Base-by-base conservation (phyloP, 2,797 vertebrate species). In the Ispidina lecontei region DNA sequence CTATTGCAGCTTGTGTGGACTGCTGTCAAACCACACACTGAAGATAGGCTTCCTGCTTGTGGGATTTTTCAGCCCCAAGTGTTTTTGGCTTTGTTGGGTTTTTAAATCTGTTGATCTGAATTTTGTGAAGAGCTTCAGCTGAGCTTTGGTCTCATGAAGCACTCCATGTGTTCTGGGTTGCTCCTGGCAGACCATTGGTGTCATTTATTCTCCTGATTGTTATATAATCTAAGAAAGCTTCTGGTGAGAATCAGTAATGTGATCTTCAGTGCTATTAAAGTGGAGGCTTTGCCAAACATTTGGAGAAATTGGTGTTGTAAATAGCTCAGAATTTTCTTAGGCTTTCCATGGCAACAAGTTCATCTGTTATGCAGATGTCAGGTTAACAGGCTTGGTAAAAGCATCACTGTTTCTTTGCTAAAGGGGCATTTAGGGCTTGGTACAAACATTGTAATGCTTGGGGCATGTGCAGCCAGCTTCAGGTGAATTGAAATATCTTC, bases 311-410 rank as follows among this genome's bases (percentile, higher is more conserved):
- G 43, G 14, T 73, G 74, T 89, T 95, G 94, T 93, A 96, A 96
- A 94, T 94, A 94, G 81, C 90, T 65, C 65, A 51, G 81, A 91
- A 81, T 93, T 91, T 94, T 90, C 75, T 41, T 91, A 47, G 0
- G 1, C 49, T 95, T 96, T 83, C 91, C 94, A 94, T 96, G 93
- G 94, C 90, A 94, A 94, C 94, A 90, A 87, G 63, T 93, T 94
- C n/a, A 79, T 96, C 75, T 85, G 72, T 90, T 93, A 87, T 39
- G 91, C 84, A 90, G 77, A 94, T 89, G 69, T 70, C 82, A 88
- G 0, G 1, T 62, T 74, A 52, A 29, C 64, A 44, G 51, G 35
- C 68, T 74, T 14, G 90, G 79, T 70, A 73, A 84, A 60, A 51
- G 71, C 68, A 23, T 8, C 17, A 43, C 63, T 15, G 2, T 18